These are phyloP conservation scores for Australoheros facetus DNA, from an alignment of 2,797 vertebrate species.

Conservation along the genomic window DNA sequence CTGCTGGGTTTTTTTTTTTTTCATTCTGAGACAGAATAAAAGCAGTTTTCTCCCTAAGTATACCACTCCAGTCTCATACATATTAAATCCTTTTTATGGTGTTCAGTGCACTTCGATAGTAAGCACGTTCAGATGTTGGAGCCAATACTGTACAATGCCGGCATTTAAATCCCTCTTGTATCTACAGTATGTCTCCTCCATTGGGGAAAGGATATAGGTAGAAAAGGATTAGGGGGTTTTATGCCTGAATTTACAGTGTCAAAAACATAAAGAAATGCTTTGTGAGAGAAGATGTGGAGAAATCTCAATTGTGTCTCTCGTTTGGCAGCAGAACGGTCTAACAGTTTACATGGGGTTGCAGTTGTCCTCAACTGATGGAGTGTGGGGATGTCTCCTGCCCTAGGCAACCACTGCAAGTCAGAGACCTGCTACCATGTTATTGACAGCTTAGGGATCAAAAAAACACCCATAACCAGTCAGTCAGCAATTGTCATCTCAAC, in stretches of 20 bases:
- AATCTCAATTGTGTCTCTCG: constrained; percentile 15
- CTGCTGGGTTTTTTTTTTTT: background rate
- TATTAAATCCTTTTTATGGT: background rate
- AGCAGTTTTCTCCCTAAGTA: background rate
- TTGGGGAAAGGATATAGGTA: background rate
- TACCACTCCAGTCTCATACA: background rate
- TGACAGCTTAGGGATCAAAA: constrained; percentile 40
- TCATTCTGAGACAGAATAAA: background rate
- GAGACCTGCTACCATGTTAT: constrained; percentile 10
- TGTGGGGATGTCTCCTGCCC: constrained; percentile 28
- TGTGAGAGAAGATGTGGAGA: constrained; percentile 3
- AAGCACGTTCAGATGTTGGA: constrained; percentile 1
- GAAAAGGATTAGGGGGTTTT: background rate
- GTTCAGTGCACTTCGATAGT: background rate
- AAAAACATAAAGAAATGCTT: constrained; percentile 27
- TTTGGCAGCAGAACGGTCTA: constrained; percentile 13
- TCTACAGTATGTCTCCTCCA: constrained; percentile 2
- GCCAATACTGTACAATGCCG: constrained; percentile 4
- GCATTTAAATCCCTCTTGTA: constrained; percentile 15
- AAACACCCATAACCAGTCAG: constrained; percentile 35
- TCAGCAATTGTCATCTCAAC: constrained; percentile 43
- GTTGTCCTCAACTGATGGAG: constrained; percentile 32
- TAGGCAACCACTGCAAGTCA: background rate
- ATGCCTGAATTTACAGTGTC: constrained; percentile 15
- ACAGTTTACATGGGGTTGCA: constrained; percentile 23